A percentile compares a stretch with the other conserved stretches of the same genome.
Evolutionary conservation across 2,113 vertebrate species (phyloP).

Genomic region (Ellobius talpinus): DNA sequence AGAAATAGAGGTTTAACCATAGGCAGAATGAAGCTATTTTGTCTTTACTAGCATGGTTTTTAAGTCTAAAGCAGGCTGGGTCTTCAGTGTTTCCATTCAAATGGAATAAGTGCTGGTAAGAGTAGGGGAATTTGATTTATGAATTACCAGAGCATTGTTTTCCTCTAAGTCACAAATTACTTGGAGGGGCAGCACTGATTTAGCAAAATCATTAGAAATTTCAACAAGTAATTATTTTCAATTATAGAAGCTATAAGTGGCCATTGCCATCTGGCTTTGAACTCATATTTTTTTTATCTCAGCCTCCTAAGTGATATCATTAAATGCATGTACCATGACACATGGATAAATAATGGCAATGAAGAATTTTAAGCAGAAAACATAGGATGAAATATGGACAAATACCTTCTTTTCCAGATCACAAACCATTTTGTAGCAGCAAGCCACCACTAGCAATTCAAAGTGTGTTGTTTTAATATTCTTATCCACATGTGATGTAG

Average conservation of each 20-base stretch:
- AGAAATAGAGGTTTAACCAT: too few relatives aligned
- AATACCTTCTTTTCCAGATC: neutral
- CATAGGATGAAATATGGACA: neutral
- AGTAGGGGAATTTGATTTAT: neutral
- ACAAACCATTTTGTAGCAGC: neutral
- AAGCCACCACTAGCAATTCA: neutral
- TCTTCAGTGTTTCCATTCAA: neutral
- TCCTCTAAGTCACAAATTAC: conserved; percentile 26
- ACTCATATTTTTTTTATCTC: neutral
- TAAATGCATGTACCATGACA: neutral
- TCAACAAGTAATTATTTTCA: neutral
- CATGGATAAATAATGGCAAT: neutral
- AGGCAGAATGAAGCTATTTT: too few relatives aligned
- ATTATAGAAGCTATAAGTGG: neutral
- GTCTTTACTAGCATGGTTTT: too few relatives aligned
- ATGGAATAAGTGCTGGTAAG: neutral
- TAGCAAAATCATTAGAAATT: conserved; percentile 10
- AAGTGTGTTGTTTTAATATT: neutral
- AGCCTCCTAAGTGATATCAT: neutral
- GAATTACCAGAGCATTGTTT: neutral
- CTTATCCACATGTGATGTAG: too few relatives aligned
- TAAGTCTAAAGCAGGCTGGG: too few relatives aligned
- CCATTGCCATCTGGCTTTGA: neutral
- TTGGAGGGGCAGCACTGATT: conserved; percentile 31
- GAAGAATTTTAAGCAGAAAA: neutral